These are phyloP conservation scores for Gymnothorax reevesii DNA, from an alignment of 2,797 vertebrate species.

Conservation along the genomic window DNA sequence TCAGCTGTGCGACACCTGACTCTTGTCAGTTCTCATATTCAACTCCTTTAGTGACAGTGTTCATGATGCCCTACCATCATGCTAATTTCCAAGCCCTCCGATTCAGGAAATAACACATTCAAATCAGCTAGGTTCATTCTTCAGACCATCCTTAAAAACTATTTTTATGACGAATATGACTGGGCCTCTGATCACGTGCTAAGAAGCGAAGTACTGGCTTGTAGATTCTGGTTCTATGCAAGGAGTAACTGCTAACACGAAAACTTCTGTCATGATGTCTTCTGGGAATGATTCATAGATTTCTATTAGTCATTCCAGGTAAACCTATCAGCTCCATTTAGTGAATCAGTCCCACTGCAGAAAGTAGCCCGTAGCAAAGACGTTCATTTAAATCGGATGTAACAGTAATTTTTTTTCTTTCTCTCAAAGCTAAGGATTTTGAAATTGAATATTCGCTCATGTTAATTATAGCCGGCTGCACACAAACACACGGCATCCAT, in stretches of 20 bases:
- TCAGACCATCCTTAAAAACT: constrained; percentile 9
- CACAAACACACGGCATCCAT: no score
- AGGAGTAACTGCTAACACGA: neutral
- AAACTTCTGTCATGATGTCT: neutral
- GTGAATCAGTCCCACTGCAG: neutral
- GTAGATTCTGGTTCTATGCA: neutral
- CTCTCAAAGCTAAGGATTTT: no score
- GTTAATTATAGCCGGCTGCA: no score
- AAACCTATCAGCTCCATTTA: neutral
- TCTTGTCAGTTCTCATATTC: constrained; percentile 27
- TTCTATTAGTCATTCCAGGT: neutral
- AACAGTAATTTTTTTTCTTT: no score
- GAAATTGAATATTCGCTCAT: no score
- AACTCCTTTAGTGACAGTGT: constrained; percentile 30
- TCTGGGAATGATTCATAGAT: neutral
- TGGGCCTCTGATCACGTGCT: constrained; percentile 34
- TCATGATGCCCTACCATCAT: neutral
- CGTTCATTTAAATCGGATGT: no score
- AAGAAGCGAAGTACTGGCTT: neutral
- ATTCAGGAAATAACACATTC: neutral
- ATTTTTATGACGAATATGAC: constrained; percentile 31
- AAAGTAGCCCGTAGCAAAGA: neutral
- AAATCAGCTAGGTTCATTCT: neutral
- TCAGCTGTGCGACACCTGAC: constrained; percentile 19
- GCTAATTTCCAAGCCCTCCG: constrained; percentile 13